Base-by-base conservation (phyloP, 2,888 invertebrate species). In the Hydraecia micacea region DNA sequence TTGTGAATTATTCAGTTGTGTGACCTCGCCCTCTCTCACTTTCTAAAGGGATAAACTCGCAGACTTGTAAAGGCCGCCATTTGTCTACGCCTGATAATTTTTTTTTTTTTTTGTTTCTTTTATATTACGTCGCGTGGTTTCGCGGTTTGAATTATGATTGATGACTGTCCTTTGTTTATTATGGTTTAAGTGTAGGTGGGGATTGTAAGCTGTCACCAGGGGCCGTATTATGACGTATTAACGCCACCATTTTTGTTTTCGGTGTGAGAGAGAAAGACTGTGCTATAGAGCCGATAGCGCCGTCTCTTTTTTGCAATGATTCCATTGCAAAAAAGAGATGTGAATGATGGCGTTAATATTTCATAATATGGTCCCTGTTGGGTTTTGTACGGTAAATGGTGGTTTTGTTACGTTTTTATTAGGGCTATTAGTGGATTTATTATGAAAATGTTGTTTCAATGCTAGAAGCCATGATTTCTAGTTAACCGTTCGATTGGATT, bases 1-100 rank as follows among this genome's bases (percentile, higher is more conserved):
- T 77, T 77, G 68, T 89, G 90, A 90, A 90, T 90, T 84, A 90
- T 90, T 90, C 90, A 89, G 78, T 81, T 77, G 66, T 79, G 74
- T 85, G 88, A 88, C 90, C 86, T 72, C 71, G 65, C 39, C 72
- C 72, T 78, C 36, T 36, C 55, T 25, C 69, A n/a, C 70, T 67
- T 46, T 63, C 77, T 78, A 62, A 82, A 87, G 70, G 87, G 80
- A 88, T 88, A 79, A 80, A 84, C 80, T 83, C n/a, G 11, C 55
- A 11, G 55, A 58, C 77, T 46, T 62, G 66, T 77, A 52, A 65
- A 52, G 42, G 55, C 73, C 52, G 58, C 77, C 84, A 85, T 88
- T 88, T 87, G 84, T 88, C 86, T 82, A 52, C 52, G 80, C 73
- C 72, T 67, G 70, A 36, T 32, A 32, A 32, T 3, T 79, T 75